Percentiles rank a stretch among this genome's conserved stretches.
Evolutionary conservation across 2,888 invertebrate genomes (phyloP).

Genomic region (Syrista parreyssii): DNA sequence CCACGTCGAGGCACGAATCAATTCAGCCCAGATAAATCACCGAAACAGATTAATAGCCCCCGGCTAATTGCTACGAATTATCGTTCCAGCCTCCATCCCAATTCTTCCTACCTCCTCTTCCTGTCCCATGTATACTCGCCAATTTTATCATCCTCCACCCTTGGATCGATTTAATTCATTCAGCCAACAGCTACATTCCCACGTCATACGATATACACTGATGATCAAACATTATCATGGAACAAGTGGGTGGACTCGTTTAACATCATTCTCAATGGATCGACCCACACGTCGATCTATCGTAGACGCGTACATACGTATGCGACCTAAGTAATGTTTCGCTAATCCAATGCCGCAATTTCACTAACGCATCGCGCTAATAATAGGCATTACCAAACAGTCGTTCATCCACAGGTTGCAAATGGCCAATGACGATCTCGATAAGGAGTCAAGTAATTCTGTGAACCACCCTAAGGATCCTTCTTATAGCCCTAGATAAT

Average conservation of each 20-base stretch:
- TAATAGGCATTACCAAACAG: not conserved
- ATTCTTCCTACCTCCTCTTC: not conserved
- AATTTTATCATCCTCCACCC: not conserved
- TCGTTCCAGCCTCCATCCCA: not conserved
- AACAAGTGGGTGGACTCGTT: slow-evolving; percentile 34
- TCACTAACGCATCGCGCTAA: slow-evolving; percentile 33
- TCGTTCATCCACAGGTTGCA: not conserved
- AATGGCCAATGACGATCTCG: not conserved
- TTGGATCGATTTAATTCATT: not conserved
- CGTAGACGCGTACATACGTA: not conserved
- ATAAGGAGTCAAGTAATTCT: not conserved
- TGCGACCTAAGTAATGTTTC: slow-evolving; percentile 32
- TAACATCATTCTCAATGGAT: slow-evolving; percentile 30
- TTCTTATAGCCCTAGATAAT: not conserved
- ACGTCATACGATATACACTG: slow-evolving; percentile 29
- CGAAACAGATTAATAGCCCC: slow-evolving; percentile 45
- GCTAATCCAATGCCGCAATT: slow-evolving; percentile 38
- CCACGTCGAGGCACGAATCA: slow-evolving; percentile 48
- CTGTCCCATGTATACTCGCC: not conserved
- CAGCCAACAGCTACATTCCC: slow-evolving; percentile 4
- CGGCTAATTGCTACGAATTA: slow-evolving; percentile 36
- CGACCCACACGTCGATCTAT: slow-evolving; percentile 36
- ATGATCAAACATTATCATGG: slow-evolving; percentile 16
- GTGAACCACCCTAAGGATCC: not conserved
- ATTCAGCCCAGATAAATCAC: slow-evolving; percentile 37